Conservation (phyloP, 2,888 invertebrate genomes). For the Drosophila formosana region DNA sequence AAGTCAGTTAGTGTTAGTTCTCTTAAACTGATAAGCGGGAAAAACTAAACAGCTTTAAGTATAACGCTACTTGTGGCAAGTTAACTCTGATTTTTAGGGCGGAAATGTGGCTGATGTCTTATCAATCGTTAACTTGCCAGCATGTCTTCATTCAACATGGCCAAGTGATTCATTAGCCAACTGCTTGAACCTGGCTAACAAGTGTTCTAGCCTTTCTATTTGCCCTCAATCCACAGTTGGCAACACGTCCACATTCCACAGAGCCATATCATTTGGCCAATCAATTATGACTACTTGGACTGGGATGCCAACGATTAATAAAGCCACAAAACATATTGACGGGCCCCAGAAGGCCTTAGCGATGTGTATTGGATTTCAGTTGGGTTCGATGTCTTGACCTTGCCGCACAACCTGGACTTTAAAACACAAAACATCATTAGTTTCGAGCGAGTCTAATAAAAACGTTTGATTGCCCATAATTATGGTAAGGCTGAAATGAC, state of each 20-base stretch:
- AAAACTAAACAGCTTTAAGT: conserved; percentile 16
- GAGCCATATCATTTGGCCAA: conserved; percentile 57
- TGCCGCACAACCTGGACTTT: conserved; percentile 17
- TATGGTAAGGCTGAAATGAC: conserved; percentile 56
- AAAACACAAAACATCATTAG: conserved; percentile 63
- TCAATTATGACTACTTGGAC: conserved; percentile 57
- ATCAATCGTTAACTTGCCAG: neutral
- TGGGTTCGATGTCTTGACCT: conserved; percentile 37
- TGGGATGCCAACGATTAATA: conserved; percentile 40
- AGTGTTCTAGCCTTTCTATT: conserved; percentile 9
- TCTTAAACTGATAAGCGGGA: conserved; percentile 36
- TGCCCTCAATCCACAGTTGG: conserved; percentile 39
- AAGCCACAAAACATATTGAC: conserved; percentile 27
- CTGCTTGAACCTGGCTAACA: conserved; percentile 14
- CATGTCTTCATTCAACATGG: conserved; percentile 7
- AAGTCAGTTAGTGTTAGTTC: conserved; percentile 43
- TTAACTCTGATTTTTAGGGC: conserved; percentile 10
- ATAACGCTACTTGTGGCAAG: conserved; percentile 15
- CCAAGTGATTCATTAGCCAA: neutral
- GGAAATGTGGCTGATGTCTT: conserved; percentile 1
- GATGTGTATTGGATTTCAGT: conserved; percentile 22
- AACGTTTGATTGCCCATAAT: conserved; percentile 73
- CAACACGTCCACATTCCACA: conserved; percentile 44
- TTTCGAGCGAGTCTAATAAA: conserved; percentile 62
- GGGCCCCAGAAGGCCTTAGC: conserved; percentile 10